phyloP scores from a whole-genome alignment of 2,797 vertebrate species.

The Enteromius fasciolatus region DNA sequence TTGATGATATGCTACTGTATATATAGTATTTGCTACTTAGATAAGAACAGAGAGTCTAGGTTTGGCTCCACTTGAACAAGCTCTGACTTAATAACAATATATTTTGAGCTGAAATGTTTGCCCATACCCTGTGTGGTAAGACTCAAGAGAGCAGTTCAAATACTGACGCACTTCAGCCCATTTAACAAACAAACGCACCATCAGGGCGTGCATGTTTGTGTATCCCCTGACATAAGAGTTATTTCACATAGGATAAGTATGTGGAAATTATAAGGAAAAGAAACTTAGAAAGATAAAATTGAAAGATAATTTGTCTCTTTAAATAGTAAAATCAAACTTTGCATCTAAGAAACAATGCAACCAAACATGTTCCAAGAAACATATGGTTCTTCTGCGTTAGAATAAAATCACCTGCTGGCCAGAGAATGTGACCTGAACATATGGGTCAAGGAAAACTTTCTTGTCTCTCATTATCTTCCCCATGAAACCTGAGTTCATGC shows the following conservation, averaged over 20 bases:
- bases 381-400: not conserved
- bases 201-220: slow-evolving; percentile 33
- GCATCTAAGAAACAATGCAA: not conserved
- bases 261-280: not conserved
- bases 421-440: slow-evolving; percentile 86
- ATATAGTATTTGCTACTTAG: not conserved
- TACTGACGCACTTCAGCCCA: slow-evolving; percentile 58
- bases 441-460: slow-evolving; percentile 88
- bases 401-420: slow-evolving; percentile 86
- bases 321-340: slow-evolving; percentile 8
- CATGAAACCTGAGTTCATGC: slow-evolving; percentile 87
- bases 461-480: slow-evolving; percentile 86
- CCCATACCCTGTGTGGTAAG: slow-evolving; percentile 45
- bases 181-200: slow-evolving; percentile 61
- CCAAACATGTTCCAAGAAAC: slow-evolving; percentile 4
- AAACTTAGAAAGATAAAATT: not conserved
- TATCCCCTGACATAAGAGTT: not conserved
- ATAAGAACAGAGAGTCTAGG: slow-evolving; percentile 2
- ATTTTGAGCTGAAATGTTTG: slow-evolving; percentile 54
- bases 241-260: not conserved
- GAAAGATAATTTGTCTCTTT: slow-evolving; percentile 18
- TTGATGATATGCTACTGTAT: not conserved
- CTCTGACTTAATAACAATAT: slow-evolving; percentile 28
- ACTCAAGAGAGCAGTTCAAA: slow-evolving; percentile 51
- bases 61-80: not conserved